phyloP scores from a whole-genome alignment of 2,113 vertebrate species.

The Macrotis lagotis region DNA sequence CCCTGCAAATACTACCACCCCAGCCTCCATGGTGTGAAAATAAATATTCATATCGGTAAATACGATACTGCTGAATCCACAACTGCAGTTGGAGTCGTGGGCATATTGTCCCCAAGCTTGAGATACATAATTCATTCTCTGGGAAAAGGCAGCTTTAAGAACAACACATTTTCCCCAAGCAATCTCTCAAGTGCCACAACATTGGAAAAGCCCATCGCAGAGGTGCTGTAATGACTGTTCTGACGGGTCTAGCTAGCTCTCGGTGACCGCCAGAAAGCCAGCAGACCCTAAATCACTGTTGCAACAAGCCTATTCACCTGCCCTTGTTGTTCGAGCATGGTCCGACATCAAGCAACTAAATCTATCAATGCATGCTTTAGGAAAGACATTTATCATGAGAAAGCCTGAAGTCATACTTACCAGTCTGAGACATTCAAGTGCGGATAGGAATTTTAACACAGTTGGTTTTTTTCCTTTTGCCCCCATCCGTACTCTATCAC shows the following conservation, averaged over 20 bases:
- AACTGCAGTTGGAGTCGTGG: conserved; percentile 65
- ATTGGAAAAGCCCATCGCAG: conserved; percentile 72
- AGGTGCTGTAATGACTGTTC: conserved; percentile 69
- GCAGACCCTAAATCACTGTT: conserved; percentile 73
- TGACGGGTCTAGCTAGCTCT: conserved; percentile 68
- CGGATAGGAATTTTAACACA: conserved; percentile 48
- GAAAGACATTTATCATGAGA: conserved; percentile 51
- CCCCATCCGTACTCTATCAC: too few relatives aligned
- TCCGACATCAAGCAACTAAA: conserved; percentile 71
- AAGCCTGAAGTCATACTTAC: neutral
- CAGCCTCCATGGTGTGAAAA: conserved; percentile 61
- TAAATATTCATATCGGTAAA: conserved; percentile 79
- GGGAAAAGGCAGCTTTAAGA: conserved; percentile 77
- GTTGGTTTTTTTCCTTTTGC: neutral
- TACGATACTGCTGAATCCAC: conserved; percentile 69
- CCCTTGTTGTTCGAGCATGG: conserved; percentile 64
- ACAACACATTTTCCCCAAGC: conserved; percentile 61
- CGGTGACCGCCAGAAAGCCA: conserved; percentile 71
- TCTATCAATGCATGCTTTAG: conserved; percentile 63
- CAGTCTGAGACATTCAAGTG: conserved; percentile 53
- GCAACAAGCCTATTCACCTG: conserved; percentile 55
- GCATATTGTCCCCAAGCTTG: conserved; percentile 62
- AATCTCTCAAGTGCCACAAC: conserved; percentile 69
- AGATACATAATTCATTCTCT: conserved; percentile 69
- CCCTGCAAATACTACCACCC: conserved; percentile 57